Percentiles rank a stretch among this genome's conserved stretches.
These are phyloP conservation scores for Saccostrea echinata DNA, from an alignment of 1,140 invertebrate genomes.

Conservation along the genomic window DNA sequence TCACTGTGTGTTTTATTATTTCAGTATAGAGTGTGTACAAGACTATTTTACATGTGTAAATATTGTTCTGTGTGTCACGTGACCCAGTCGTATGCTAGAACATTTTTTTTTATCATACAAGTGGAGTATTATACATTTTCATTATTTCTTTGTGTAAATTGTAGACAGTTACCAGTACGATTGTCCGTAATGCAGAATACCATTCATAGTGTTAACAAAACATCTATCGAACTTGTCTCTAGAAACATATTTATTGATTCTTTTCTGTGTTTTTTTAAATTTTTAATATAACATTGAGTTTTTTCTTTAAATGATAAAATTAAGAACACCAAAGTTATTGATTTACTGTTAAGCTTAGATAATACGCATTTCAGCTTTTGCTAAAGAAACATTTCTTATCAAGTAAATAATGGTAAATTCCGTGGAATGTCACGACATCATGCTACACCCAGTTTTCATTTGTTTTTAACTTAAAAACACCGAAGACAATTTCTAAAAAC, in stretches of 20 bases:
- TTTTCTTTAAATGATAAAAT: no score
- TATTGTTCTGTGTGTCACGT: conserved; percentile 18
- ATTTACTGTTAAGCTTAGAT: background rate
- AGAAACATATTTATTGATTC: background rate
- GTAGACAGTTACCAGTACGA: background rate
- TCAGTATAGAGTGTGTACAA: conserved; percentile 28
- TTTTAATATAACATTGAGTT: background rate
- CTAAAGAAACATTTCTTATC: background rate
- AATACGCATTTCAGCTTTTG: background rate
- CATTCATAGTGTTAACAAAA: background rate
- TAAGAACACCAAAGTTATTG: background rate
- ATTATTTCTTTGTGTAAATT: conserved; percentile 8
- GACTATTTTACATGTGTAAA: conserved; percentile 22
- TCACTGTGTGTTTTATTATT: conserved; percentile 37
- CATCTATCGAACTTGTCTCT: background rate
- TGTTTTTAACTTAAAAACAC: conserved; percentile 19
- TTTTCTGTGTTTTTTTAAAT: background rate
- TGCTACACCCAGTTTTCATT: conserved; percentile 22
- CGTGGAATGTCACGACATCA: conserved; percentile 16
- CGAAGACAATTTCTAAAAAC: conserved; percentile 8
- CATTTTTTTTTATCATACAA: conserved; percentile 13
- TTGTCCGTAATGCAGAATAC: background rate
- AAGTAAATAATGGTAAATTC: background rate
- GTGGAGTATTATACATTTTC: conserved; percentile 21
- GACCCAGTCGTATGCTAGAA: conserved; percentile 37